Evolutionary conservation across 92 coral and sea anemone genomes (phyloP), one percentile per base, ranked within the genome.

Genomic region (Phenganax subtilis): DNA sequence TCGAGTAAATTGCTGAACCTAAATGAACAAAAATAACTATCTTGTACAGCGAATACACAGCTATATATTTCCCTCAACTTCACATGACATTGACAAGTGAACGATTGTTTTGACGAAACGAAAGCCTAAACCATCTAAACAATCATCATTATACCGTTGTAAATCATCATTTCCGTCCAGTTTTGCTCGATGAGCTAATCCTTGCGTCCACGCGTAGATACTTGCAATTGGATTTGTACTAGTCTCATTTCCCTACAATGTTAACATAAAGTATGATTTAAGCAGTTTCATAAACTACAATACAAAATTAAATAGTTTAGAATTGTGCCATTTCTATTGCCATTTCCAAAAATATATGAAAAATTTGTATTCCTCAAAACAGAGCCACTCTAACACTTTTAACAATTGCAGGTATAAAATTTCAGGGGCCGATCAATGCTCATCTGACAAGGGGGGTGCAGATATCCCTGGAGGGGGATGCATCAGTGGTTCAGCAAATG

Each of bases 121-220:
- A 37, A 37, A 37, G 47, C 47, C 47, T 37, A 37, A 37, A 37
- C 2, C 47, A 37, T 37, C 47, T 5, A 37, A 37, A 37, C 47
- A 37, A 37, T 1, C 30, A 11, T 28, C 37, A 0, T 54, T 88
- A 57, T 82, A 94, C 98, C 51, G 84, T 83, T 89, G 89, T 0
- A 94, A 91, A 54, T 90, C 93, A 71, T 73, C 81, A 72, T 94
- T 94, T 77, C 89, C 90, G 75, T 94, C 98, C 56, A 94, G 96
- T 82, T 92, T 94, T 82, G 98, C 94, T 71, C 98, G 79, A 80
- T 94, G 98, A 71, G 90, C 85, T 58, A 94, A 85, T 16, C 98
- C 98, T 83, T 90, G 97, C 14, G 98, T 94, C 98, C 98, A 94
- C 8, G 98, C 98, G 75, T 84, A 94, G 44, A 94, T 94, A 79